Percentiles rank a stretch among this genome's conserved stretches.
phyloP scores from a whole-genome alignment of 2,797 vertebrate genomes.

The Eulemur mongoz region DNA sequence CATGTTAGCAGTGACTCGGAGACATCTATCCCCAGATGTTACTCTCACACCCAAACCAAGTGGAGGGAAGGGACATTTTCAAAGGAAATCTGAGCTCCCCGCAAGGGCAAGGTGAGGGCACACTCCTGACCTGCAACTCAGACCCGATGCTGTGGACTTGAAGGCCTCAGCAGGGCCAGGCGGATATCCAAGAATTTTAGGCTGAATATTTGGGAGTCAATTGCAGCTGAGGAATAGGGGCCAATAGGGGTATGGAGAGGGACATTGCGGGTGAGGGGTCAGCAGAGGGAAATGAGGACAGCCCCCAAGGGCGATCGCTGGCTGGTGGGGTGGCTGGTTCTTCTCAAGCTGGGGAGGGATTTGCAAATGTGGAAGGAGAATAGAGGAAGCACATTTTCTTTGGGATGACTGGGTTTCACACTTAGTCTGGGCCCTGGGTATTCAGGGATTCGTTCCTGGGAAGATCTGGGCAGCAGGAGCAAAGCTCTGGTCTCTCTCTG shows the following conservation, averaged over 20 bases:
- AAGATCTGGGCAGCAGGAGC: neutral
- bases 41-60: neutral
- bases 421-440: neutral
- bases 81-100: neutral
- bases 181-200: neutral
- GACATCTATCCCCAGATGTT: neutral
- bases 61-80: neutral
- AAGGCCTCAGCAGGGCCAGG: neutral
- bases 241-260: neutral
- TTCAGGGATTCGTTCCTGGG: neutral
- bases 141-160: neutral
- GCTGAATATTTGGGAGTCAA: neutral
- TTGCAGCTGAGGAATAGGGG: neutral
- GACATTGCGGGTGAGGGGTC: rapidly evolving
- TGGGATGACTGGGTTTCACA: neutral
- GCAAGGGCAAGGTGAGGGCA: neutral
- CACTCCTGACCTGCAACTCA: neutral
- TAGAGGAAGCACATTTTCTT: neutral
- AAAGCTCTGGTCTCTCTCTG: neutral
- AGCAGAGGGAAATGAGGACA: too few relatives aligned
- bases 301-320: rapidly evolving
- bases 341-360: neutral
- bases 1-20: neutral
- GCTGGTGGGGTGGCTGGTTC: neutral
- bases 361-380: neutral